Percentiles rank a stretch among this genome's conserved stretches.
phyloP scores from a whole-genome alignment of 2,888 invertebrate species.

The Sylvicola fuscatus region DNA sequence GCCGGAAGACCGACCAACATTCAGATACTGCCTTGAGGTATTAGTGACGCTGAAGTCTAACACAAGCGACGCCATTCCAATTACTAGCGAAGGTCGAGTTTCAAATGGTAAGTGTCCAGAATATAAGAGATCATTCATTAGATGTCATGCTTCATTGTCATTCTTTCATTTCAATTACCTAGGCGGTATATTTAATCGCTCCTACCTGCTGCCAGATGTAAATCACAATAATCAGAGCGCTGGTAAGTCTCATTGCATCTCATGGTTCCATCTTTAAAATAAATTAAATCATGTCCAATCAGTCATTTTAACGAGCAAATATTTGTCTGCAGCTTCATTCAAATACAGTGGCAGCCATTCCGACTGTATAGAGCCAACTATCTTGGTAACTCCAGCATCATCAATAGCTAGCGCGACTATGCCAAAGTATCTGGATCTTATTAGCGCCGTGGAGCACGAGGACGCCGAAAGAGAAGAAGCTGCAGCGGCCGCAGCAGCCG shows the following conservation, averaged over 20 bases:
- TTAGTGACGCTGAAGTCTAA: slow-evolving; percentile 24
- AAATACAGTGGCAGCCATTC: slow-evolving; percentile 3
- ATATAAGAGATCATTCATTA: background rate
- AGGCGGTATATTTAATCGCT: slow-evolving; percentile 54
- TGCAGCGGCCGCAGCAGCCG: background rate
- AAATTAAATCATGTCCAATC: background rate
- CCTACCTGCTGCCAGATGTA: slow-evolving; percentile 51
- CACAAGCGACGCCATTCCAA: slow-evolving; percentile 7
- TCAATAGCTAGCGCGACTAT: slow-evolving; percentile 7
- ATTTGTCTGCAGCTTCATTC: no score
- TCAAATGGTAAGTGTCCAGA: slow-evolving; percentile 9
- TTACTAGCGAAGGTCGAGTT: slow-evolving; percentile 7
- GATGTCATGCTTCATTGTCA: background rate
- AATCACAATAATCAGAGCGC: slow-evolving; percentile 25
- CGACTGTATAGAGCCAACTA: slow-evolving; percentile 7
- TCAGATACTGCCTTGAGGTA: slow-evolving; percentile 55
- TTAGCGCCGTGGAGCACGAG: slow-evolving; percentile 33
- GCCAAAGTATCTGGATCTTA: slow-evolving; percentile 44
- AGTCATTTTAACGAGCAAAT: background rate
- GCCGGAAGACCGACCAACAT: slow-evolving; percentile 69
- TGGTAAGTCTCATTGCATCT: no score
- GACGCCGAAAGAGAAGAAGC: slow-evolving; percentile 5
- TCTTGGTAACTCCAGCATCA: slow-evolving; percentile 8
- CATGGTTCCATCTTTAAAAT: no score
- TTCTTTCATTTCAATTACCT: slow-evolving; percentile 10